These are phyloP conservation scores for Emesis furor DNA, from an alignment of 2,888 invertebrate species.

Conservation along the genomic window DNA sequence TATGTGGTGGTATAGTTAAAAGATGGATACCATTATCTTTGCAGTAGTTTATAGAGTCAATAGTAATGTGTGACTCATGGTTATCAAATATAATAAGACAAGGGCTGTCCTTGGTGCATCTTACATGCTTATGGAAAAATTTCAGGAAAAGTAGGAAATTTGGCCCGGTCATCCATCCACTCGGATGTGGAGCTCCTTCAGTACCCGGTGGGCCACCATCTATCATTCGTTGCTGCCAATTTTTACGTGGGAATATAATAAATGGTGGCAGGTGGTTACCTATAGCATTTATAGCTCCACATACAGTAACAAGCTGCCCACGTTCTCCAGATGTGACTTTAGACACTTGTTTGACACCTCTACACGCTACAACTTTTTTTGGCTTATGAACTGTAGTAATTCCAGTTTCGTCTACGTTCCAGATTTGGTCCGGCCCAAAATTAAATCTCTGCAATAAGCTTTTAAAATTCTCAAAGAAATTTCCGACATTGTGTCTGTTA, in stretches of 20 bases:
- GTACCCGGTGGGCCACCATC: constrained; percentile 76
- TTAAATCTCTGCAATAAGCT: constrained; percentile 10
- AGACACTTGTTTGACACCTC: constrained; percentile 15
- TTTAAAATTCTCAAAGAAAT: constrained; percentile 11
- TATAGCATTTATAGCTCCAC: constrained; percentile 76
- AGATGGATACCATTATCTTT: constrained; percentile 81
- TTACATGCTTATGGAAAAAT: constrained; percentile 77
- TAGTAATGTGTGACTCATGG: constrained; percentile 76
- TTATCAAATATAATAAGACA: constrained; percentile 69
- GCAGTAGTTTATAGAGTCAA: constrained; percentile 68
- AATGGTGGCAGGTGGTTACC: constrained; percentile 81
- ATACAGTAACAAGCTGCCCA: constrained; percentile 22
- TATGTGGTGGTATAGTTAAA: constrained; percentile 80
- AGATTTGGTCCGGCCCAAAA: constrained; percentile 20
- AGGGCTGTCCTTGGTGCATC: constrained; percentile 64
- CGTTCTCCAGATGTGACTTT: constrained; percentile 24
- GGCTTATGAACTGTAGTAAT: constrained; percentile 22
- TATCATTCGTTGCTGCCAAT: constrained; percentile 77
- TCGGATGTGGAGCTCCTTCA: constrained; percentile 64
- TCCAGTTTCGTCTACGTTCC: constrained; percentile 23
- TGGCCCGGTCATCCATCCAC: constrained; percentile 79
- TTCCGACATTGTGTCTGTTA: constrained; percentile 6
- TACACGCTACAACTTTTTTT: constrained; percentile 21
- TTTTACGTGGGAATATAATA: constrained; percentile 71
- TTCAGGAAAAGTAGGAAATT: constrained; percentile 76